Evolutionary conservation across 2,888 invertebrate species (phyloP), one percentile per base, ranked within the genome.

Genomic region (Lasioglossum zephyrum): DNA sequence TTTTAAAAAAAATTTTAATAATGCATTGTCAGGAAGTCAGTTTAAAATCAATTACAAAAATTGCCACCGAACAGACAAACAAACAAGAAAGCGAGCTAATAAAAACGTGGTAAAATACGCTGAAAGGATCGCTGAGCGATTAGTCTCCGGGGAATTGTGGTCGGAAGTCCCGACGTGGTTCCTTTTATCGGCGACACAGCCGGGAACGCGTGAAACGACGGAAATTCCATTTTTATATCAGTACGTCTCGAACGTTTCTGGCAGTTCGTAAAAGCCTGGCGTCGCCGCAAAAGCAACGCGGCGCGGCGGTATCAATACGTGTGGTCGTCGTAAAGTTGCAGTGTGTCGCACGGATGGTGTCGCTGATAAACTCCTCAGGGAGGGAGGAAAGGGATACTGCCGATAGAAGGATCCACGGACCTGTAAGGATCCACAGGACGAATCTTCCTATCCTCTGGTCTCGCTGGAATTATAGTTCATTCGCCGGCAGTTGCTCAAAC

Each of bases 391-490:
- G 8, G 72, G 76, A 79, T 60, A 63, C 49, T 75, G 72, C 49
- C 49, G 74, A 49, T 31, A 41, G 70, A 73, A 60, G 82, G 72
- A 80, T 82, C 74, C 66, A 22, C 22, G 53, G 53, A 60, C 31
- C 49, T 26, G 6, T 75, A 75, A 79, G 77, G 63, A 73, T 47
- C 39, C 53, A 0, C 0, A 5, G 70, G 47, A 79, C 72, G 70
- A 76, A 74, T 82, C 75, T 73, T 16, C 41, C 60, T 39, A 26
- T 26, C 6, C 9, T 22, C 9, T 4, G 57, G 31, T 31, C 84
- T 73, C 82, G 76, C 74, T 82, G 77, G 85, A 89, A 79, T 89
- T 85, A 88, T 87, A 85, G 81, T 79, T 85, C 82, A 74, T 83
- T 90, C 73, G 75, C 82, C 73, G 70, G 26, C 26, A 49, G 53